Conservation (phyloP, 2,888 invertebrate genomes). For the Drosophila ezoana region DNA sequence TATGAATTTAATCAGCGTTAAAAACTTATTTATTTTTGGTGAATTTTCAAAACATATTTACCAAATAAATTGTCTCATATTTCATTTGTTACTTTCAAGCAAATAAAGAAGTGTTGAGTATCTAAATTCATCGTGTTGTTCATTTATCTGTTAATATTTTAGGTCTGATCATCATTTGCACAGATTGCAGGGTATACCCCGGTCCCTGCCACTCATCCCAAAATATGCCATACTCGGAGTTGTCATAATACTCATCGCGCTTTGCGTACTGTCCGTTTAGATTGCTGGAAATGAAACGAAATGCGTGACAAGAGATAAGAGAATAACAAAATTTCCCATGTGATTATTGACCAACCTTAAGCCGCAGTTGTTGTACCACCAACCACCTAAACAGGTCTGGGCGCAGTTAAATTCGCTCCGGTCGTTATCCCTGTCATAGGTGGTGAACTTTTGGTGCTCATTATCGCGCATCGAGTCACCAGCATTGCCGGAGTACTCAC, state of each 20-base stretch:
- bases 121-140: neutral
- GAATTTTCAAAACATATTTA: slow-evolving; percentile 2
- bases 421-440: slow-evolving; percentile 88
- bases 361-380: slow-evolving; percentile 91
- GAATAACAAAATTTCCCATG: neutral
- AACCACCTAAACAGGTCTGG: slow-evolving; percentile 88
- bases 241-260: slow-evolving; percentile 46
- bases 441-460: slow-evolving; percentile 89
- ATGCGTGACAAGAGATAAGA: slow-evolving; percentile 11
- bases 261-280: slow-evolving; percentile 48
- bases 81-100: neutral
- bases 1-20: neutral
- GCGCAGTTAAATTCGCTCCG: slow-evolving; percentile 89
- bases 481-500: slow-evolving; percentile 87
- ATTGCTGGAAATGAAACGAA: slow-evolving; percentile 31
- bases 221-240: slow-evolving; percentile 44
- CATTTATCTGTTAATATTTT: slow-evolving; percentile 22
- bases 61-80: neutral
- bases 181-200: slow-evolving; percentile 40
- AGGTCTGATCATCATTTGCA: slow-evolving; percentile 52
- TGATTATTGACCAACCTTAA: slow-evolving; percentile 85
- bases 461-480: slow-evolving; percentile 89
- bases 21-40: neutral
- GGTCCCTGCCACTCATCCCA: slow-evolving; percentile 59
- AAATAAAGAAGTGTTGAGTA: neutral